Evolutionary conservation across 2,888 invertebrate species (phyloP), one percentile per base, ranked within the genome.

Genomic region (Eupithecia inturbata): DNA sequence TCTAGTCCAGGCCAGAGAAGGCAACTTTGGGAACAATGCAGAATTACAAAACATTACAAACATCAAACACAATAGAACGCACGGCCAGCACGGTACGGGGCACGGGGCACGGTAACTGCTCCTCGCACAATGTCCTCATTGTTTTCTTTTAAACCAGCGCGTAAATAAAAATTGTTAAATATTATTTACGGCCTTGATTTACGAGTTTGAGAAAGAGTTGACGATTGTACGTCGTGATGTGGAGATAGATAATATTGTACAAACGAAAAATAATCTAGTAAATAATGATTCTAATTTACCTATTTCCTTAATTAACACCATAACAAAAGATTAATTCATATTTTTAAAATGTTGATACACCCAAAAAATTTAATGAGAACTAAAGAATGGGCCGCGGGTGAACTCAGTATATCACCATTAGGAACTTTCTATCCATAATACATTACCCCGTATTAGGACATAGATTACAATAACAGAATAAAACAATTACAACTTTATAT

Each of bases 121-220:
- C 57, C 57, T 36, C 26, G 41, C 63, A 84, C 83, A 84, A 85
- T 75, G 19, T 63, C 0, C 36, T 33, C 83, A 78, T 87, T 90
- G 90, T 91, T 81, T 53, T 81, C 74, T 78, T 77, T 80, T 81
- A 86, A 84, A 80, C 80, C 77, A 70, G 74, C 83, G 86, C 83
- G 86, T 91, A 91, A 92, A 92, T 91, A n/a, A n/a, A n/a, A 92
- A 91, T 89, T 90, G 89, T 91, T 89, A 92, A 91, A 87, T 85
- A 83, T 87, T 84, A 90, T 90, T 90, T 88, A 89, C 80, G 76
- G 70, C 68, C 70, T 73, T 57, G 67, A 75, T 76, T 79, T 79
- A 77, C 41, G 75, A 71, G 70, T 31, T 62, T n/a, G 71, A 39
- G 72, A 80, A 79, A 79, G 80, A 81, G 80, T 81, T 81, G 75